Conservation (phyloP, 2,113 vertebrate species). For the Pollimyrus isidori region DNA sequence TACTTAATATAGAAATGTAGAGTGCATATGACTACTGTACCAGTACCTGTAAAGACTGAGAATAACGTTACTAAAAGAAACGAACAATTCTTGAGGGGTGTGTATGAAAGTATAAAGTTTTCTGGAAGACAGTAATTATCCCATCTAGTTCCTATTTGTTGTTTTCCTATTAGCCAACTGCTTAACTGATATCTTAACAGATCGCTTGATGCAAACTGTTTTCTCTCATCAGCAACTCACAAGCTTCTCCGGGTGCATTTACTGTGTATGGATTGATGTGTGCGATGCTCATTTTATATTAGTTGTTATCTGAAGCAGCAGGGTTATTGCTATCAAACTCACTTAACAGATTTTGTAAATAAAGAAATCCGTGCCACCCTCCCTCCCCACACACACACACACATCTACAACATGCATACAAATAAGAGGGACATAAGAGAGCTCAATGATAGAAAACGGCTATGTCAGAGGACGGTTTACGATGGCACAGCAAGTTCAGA, state of each 20-base stretch:
- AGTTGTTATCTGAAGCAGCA: not conserved
- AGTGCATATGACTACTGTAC: not conserved
- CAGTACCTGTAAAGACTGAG: not conserved
- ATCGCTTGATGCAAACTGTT: not conserved
- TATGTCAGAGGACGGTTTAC: not conserved
- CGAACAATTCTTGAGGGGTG: not conserved
- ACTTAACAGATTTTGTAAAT: not conserved
- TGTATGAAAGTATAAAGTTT: not conserved
- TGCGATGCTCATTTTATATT: not conserved
- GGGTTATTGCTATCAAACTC: not conserved
- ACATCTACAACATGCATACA: not conserved
- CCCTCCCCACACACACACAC: not conserved
- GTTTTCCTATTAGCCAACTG: not conserved
- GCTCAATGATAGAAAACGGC: not conserved
- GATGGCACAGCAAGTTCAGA: not conserved
- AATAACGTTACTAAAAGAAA: not conserved
- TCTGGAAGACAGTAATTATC: not conserved
- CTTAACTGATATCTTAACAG: not conserved
- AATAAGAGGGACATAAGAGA: not conserved
- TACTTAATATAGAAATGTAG: not conserved
- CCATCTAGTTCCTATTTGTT: not conserved
- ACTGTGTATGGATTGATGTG: not conserved
- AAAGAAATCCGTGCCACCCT: not conserved
- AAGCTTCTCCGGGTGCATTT: not conserved
- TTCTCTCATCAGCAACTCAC: not conserved